Evolutionary conservation across 1,140 invertebrate genomes (phyloP), one percentile per base, ranked within the genome.

Genomic region (Bombus turneri): DNA sequence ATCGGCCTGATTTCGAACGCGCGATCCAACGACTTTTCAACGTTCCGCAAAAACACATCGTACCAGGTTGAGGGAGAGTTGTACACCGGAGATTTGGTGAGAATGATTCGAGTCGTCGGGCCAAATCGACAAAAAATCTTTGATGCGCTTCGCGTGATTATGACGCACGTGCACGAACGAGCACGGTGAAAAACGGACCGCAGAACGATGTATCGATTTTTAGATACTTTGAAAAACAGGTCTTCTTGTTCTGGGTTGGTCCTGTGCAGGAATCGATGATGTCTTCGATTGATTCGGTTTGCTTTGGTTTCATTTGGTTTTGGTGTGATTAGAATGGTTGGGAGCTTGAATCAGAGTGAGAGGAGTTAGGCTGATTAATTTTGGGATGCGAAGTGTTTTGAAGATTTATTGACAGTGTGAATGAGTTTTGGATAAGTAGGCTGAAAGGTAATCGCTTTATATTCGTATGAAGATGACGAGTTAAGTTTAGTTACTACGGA

Each of bases 141-240:
- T 15, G 25, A 69, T 25, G 34, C 41, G 31, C 28, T 34, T 18
- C 18, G 28, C 62, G 47, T 43, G 81, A 83, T 83, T 68, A 78
- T 69, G 71, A 84, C 75, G 75, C 75, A 62, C 75, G 53, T 72
- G 82, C 82, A 84, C n/a, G 28, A 13, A 76, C 81, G n/a, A 53
- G 0, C 37, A 25, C 62, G 22, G 12, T 8, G n/a, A 76, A 53
- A 53, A 53, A 53, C 47, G 47, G 5, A 53, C 47, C 47, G 47
- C 47, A 53, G 18, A 53, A 68, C 81, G 64, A 31, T 18, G 80
- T 37, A 75, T n/a, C 81, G 72, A 83, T 83, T 83, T 75, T 83
- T 83, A 66, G 72, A 47, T 12, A 28, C n/a, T 81, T 59, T 72
- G 25, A 25, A 64, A 15, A 25, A 53, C 31, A 12, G 6, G 13